Conservation (phyloP, 2,888 invertebrate genomes). For the Acrocyrtus sp. region DNA sequence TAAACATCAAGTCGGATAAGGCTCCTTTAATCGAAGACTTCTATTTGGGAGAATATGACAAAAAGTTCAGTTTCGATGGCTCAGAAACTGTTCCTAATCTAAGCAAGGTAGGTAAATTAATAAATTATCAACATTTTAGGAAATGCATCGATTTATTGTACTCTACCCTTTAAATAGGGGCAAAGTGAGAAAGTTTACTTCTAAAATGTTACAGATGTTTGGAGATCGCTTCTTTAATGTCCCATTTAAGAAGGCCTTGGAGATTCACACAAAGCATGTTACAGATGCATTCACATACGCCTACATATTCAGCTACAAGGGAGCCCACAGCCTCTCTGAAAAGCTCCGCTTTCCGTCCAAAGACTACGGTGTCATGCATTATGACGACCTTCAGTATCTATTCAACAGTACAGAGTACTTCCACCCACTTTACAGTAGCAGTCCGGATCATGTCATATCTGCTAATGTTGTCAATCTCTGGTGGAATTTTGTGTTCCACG, state of each 20-base stretch:
- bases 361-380: conserved; percentile 49
- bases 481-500: conserved; percentile 46
- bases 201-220: conserved; percentile 50
- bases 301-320: conserved; percentile 48
- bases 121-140: too few species aligned
- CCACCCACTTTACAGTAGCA: conserved; percentile 28
- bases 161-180: too few species aligned
- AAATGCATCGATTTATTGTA: too few species aligned
- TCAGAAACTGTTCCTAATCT: conserved; percentile 47
- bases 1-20: conserved; percentile 30
- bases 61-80: conserved; percentile 50
- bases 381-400: conserved; percentile 47
- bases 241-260: conserved; percentile 49
- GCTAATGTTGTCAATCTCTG: conserved; percentile 49
- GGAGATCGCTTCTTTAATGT: conserved; percentile 51
- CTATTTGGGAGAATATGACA: conserved; percentile 41
- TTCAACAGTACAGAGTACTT: conserved; percentile 53
- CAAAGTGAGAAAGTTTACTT: too few species aligned
- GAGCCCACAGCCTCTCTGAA: conserved; percentile 47
- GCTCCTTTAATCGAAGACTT: conserved; percentile 37
- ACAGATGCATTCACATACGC: conserved; percentile 34
- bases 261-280: conserved; percentile 41
- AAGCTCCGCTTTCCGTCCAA: conserved; percentile 49
- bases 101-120: conserved; percentile 28
- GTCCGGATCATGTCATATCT: conserved; percentile 26